These are phyloP conservation scores for Rhamphomyia laevipes DNA, from an alignment of 2,888 invertebrate species.

Conservation along the genomic window DNA sequence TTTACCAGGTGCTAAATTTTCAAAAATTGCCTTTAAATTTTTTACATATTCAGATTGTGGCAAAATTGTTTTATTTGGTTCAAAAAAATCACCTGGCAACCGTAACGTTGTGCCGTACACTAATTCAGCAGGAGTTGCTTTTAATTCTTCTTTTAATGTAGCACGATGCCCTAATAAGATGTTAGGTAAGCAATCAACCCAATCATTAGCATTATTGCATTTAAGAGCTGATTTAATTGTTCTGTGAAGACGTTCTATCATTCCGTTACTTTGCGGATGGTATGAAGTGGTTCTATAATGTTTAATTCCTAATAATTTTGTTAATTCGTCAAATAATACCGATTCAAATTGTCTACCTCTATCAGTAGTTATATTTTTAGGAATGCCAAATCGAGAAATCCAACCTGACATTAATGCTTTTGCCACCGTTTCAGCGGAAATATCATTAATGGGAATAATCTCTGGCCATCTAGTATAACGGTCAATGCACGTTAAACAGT, in stretches of 20 bases:
- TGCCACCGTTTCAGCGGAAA: background rate
- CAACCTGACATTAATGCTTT: no score
- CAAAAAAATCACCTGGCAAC: no score
- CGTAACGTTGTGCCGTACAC: no score
- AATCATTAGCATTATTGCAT: background rate
- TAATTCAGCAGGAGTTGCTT: no score
- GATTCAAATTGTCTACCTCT: conserved; percentile 28
- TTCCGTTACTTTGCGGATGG: conserved; percentile 30
- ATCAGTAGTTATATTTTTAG: background rate
- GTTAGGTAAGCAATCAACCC: no score
- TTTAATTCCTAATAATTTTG: conserved; percentile 18
- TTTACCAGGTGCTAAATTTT: no score
- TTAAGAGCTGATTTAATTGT: conserved; percentile 27
- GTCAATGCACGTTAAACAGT: background rate
- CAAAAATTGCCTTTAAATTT: no score
- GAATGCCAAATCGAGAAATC: background rate
- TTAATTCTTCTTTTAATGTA: no score
- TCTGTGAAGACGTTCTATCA: conserved; percentile 31
- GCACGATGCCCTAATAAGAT: no score
- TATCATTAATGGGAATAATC: background rate
- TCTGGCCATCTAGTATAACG: background rate
- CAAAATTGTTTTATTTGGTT: no score
- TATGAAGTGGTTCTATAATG: conserved; percentile 22
- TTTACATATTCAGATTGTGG: no score
- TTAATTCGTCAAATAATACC: conserved; percentile 18